Base-by-base conservation (phyloP, 2,888 invertebrate genomes). In the Ormyrus rosae region DNA sequence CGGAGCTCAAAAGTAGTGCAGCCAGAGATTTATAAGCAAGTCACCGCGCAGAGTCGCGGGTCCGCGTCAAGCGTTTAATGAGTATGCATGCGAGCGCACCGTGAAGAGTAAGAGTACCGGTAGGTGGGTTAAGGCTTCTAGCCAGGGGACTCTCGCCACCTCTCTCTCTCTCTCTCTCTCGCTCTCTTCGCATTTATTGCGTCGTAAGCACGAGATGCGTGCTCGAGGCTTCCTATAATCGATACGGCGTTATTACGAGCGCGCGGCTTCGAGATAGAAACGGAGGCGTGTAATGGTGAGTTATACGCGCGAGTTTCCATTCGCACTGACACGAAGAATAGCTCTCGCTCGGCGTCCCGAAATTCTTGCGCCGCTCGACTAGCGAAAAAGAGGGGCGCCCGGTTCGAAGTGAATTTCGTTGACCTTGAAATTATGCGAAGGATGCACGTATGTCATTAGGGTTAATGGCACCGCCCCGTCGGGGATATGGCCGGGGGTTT, bases 151-250 rank as follows among this genome's bases (percentile, higher is more conserved):
- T 67, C 72, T 72, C 65, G 58, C 60, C 72, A 69, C 76, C 78
- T 71, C 56, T 19, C 19, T 19, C 19, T 19, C 19, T 19, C 19
- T 46, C 48, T 56, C 10, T 71, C 72, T 65, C 53, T 76, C 67
- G 61, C 65, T 48, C 60, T 50, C 72, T 7, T 67, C 55, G 68
- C 65, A 68, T 78, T 78, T 78, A 77, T 70, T 46, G 76, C 76
- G 55, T 76, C 61, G 61, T 46, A 45, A 51, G 11, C 53, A 63
- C 46, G 2, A 45, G 3, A 8, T 55, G 63, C 48, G 11, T 50
- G 70, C 80, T 80, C 74, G 65, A n/a, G 80, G 70, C 80, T 80
- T 75, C 70, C 74, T 80, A 80, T 80, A 80, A 70, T 80, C 75
- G 70, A 80, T 71, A 76, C 34, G 56, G 73, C 80, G 76, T 80